Percentiles rank a stretch among this genome's conserved stretches.
Conservation (phyloP, 1,140 invertebrate genomes). For the Caerostris extrusa region DNA sequence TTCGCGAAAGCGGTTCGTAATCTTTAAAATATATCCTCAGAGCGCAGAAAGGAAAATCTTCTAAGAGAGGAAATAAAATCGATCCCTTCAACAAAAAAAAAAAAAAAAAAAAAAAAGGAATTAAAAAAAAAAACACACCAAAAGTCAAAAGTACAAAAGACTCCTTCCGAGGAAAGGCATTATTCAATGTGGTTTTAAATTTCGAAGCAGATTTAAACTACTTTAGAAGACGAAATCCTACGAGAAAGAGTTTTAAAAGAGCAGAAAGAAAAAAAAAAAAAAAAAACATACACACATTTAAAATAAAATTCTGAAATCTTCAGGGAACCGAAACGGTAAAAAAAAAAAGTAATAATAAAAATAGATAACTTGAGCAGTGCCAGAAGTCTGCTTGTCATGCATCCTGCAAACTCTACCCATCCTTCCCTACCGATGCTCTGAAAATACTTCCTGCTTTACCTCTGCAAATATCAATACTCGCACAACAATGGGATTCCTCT, state of each 20-base stretch:
- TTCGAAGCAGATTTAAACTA: slow-evolving; percentile 52
- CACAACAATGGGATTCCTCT: slow-evolving; percentile 62
- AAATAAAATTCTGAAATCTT: slow-evolving; percentile 52
- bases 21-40: not conserved
- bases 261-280: not conserved
- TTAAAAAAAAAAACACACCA: not conserved
- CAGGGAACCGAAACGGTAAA: not conserved
- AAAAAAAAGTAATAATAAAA: not conserved
- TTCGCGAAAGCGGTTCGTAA: not conserved
- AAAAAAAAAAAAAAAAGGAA: not conserved
- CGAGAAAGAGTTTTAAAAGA: slow-evolving; percentile 62
- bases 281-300: not conserved
- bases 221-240: slow-evolving; percentile 48
- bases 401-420: slow-evolving; percentile 1
- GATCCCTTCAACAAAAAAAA: not conserved
- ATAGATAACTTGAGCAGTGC: slow-evolving; percentile 37
- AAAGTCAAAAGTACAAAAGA: slow-evolving; percentile 17
- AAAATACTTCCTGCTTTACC: slow-evolving; percentile 41
- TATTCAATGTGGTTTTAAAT: slow-evolving; percentile 55
- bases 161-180: slow-evolving; percentile 31
- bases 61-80: slow-evolving; percentile 22
- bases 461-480: slow-evolving; percentile 68
- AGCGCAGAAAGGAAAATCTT: not conserved
- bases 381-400: slow-evolving; percentile 59
- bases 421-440: not conserved